A percentile compares a stretch with the other conserved stretches of the same genome.
Conservation (phyloP, 2,113 vertebrate species). For the Nymphicus hollandicus region DNA sequence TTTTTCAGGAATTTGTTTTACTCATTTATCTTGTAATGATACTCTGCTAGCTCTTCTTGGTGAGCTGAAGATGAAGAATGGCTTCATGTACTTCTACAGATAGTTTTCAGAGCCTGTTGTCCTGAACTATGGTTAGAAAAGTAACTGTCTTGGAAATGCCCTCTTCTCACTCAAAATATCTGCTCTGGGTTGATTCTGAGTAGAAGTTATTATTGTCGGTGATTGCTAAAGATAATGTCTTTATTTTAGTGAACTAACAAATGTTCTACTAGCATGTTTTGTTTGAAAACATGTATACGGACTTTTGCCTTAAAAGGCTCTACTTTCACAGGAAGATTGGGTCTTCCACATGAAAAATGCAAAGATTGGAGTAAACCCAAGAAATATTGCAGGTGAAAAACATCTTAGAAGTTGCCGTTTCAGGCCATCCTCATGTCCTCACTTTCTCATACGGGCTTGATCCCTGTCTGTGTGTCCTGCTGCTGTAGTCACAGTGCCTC, state of each 20-base stretch:
- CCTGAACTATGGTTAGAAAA: neutral
- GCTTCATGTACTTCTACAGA: neutral
- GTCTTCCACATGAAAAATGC: neutral
- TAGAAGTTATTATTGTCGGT: neutral
- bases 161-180: neutral
- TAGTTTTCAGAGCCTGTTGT: neutral
- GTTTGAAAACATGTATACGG: neutral
- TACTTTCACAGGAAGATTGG: neutral
- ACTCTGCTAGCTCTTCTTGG: neutral
- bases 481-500: neutral
- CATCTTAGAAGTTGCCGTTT: neutral
- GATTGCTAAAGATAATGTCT: neutral
- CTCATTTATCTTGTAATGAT: neutral
- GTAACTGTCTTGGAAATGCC: neutral
- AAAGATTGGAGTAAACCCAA: neutral
- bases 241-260: neutral
- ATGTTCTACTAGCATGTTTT: neutral
- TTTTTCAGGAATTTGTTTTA: neutral
- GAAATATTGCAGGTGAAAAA: neutral
- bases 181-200: neutral
- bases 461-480: neutral
- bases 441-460: neutral
- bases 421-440: neutral
- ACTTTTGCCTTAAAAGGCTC: neutral
- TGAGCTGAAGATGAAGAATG: neutral